Evolutionary conservation across 1,140 invertebrate species (phyloP).

Genomic region (Penaeus vannamei): DNA sequence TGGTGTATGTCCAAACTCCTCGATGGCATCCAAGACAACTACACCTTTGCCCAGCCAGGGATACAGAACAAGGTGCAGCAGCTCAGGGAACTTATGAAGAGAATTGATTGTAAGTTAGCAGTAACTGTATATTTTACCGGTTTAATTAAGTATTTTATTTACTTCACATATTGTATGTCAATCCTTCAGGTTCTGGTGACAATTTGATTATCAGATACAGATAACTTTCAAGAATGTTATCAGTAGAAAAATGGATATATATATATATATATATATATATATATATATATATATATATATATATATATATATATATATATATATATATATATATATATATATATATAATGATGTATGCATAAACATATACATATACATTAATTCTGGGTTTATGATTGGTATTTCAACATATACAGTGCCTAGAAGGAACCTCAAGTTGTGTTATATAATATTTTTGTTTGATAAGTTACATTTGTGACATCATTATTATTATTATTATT

Average conservation of each 20-base stretch:
- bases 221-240: no score
- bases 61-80: conserved; percentile 94
- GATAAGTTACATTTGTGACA: no score
- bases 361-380: background rate
- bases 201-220: no score
- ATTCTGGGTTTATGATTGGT: no score
- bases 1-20: conserved; percentile 99
- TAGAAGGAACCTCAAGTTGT: no score
- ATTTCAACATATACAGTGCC: no score
- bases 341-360: conserved; percentile 1
- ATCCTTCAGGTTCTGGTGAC: background rate
- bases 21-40: conserved; percentile 99
- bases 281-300: conserved; percentile 34
- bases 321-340: conserved; percentile 39
- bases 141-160: no score
- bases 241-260: no score
- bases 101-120: conserved; percentile 86
- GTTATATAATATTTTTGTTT: no score
- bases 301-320: conserved; percentile 19
- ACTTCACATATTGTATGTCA: no score
- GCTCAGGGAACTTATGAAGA: conserved; percentile 94
- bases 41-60: conserved; percentile 99
- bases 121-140: no score
- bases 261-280: background rate
- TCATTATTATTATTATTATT: no score